These are phyloP conservation scores for Eulemur coronatus DNA, from an alignment of 2,797 vertebrate genomes.

Conservation along the genomic window DNA sequence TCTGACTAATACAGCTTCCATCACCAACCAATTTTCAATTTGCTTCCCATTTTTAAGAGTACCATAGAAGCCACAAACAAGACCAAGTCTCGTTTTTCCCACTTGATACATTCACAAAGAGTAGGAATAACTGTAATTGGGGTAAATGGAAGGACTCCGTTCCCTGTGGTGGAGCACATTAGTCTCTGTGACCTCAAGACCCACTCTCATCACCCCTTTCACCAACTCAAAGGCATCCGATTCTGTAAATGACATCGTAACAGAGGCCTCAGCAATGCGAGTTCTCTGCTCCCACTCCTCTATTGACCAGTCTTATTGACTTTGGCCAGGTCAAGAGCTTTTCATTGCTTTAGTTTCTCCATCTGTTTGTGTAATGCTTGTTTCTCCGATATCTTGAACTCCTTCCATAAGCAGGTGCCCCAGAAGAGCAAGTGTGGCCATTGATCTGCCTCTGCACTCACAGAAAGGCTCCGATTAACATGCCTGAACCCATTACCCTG, in stretches of 20 bases:
- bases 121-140: neutral
- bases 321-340: conserved; percentile 22
- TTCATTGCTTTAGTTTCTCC: neutral
- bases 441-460: neutral
- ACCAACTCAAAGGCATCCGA: neutral
- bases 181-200: neutral
- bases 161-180: neutral
- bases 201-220: neutral
- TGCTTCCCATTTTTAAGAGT: neutral
- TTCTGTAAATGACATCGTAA: neutral
- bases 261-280: neutral
- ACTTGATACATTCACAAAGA: neutral
- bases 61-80: neutral
- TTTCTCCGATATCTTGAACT: conserved; percentile 16
- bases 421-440: conserved; percentile 35
- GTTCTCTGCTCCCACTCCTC: neutral
- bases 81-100: neutral
- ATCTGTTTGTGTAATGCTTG: conserved; percentile 15
- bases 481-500: neutral
- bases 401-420: conserved; percentile 21
- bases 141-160: neutral
- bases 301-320: conserved; percentile 12
- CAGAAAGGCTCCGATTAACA: neutral
- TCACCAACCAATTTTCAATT: neutral
- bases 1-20: neutral